Evolutionary conservation across 1,140 invertebrate species (phyloP), one percentile per base, ranked within the genome.

Genomic region (Drosophila neocordata): DNA sequence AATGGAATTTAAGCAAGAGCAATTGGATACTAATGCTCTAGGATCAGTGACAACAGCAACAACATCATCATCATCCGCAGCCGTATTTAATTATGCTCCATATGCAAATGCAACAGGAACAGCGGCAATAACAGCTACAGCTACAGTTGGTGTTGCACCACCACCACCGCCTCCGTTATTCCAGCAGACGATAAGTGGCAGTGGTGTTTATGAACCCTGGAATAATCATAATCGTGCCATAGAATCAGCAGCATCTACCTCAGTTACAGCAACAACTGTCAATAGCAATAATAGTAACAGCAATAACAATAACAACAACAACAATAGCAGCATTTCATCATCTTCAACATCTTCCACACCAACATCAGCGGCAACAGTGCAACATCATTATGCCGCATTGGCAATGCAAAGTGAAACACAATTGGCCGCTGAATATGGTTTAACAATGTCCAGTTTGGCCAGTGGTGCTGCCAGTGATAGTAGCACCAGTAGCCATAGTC

Each of bases 331-430:
- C 65, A 38, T 20, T 57, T 7, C 56, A 4, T 51, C 68, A 0
- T 51, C 60, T 20, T 63, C 70, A 6, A 12, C 63, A 3, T 22
- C 58, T 11, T 13, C 65, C 9, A 27, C 66, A 2, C 4, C 60
- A 1, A 20, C 69, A 4, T 20, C 56, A 15, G 27, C 69, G 0
- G 62, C 38, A 1, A 34, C 58, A 20, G 64, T 65, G 20, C 73
- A 77, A 57, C 82, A 74, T 24, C 82, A 91, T 15, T 91, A 88
- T 37, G 79, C 85, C 6, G 79, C 79, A 0, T 62, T 91, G 13
- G 82, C 89, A 13, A 87, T 91, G 82, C 89, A 91, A 52, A 90
- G 79, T 44, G 89, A 90, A 37, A 84, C 89, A 0, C 89, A 91
- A 41, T 35, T 90, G 68, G 85, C 89, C 11, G 77, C 84, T 7